Percentiles rank a stretch among this genome's conserved stretches.
Conservation (phyloP, 2,888 invertebrate genomes). For the Drosophila hamatofila region DNA sequence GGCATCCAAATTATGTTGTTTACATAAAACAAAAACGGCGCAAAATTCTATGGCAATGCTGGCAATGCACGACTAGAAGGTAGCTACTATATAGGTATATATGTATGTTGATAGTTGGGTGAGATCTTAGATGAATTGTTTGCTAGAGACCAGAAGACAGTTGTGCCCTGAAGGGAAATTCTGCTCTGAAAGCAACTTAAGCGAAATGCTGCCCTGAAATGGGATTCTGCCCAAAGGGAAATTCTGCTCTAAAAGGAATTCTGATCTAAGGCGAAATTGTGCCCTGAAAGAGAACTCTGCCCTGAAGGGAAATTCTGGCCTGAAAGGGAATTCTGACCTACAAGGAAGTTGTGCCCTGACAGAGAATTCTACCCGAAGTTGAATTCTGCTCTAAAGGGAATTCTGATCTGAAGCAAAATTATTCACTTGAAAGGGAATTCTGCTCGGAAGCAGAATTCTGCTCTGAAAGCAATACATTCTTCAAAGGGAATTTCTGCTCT, state of each 20-base stretch:
- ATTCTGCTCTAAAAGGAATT: neutral
- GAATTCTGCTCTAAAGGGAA: neutral
- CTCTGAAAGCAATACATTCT: neutral
- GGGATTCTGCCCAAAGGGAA: neutral
- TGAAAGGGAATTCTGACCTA: too few relatives aligned
- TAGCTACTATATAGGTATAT: conserved; percentile 2
- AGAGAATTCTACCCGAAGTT: too few relatives aligned
- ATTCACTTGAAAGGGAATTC: too few relatives aligned
- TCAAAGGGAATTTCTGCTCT: too few relatives aligned
- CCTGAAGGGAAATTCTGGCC: too few relatives aligned
- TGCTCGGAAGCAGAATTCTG: too few relatives aligned
- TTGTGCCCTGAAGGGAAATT: too few relatives aligned
- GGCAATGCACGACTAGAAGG: conserved; percentile 18
- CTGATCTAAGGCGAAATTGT: too few relatives aligned
- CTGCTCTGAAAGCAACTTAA: too few relatives aligned
- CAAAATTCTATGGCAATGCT: neutral
- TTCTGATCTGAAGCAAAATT: neutral
- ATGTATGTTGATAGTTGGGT: neutral
- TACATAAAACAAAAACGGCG: conserved; percentile 33
- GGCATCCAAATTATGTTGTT: conserved; percentile 28
- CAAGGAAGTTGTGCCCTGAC: too few relatives aligned
- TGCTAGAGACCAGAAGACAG: too few relatives aligned
- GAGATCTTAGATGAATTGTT: neutral
- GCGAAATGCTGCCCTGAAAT: too few relatives aligned
- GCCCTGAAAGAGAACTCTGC: neutral